Conservation (phyloP, 2,113 vertebrate species). For the Scartelaos histophorus region DNA sequence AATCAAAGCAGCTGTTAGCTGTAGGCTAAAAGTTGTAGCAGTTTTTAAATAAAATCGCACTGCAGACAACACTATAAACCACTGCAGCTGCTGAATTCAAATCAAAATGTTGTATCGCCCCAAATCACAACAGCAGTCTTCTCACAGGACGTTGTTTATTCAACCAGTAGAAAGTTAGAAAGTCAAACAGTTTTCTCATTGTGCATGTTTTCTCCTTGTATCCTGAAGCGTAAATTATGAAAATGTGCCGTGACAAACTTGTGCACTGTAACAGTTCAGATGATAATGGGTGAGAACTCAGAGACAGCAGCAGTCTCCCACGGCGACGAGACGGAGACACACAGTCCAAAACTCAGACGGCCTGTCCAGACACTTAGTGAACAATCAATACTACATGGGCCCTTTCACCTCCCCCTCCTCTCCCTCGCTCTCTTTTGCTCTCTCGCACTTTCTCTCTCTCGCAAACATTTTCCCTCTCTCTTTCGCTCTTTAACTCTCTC, state of each 20-base stretch:
- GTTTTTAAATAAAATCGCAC: too few relatives aligned
- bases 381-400: slow-evolving; percentile 70
- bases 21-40: too few relatives aligned
- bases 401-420: slow-evolving; percentile 38
- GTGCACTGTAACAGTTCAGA: background rate
- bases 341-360: slow-evolving; percentile 52
- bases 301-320: slow-evolving; percentile 29
- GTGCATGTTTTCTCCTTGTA: background rate
- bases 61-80: too few relatives aligned
- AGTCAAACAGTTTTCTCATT: too few relatives aligned
- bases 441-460: too few relatives aligned
- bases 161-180: too few relatives aligned
- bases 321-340: slow-evolving; percentile 53
- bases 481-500: slow-evolving; percentile 10
- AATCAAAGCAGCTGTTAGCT: too few relatives aligned
- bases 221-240: background rate
- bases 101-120: too few relatives aligned
- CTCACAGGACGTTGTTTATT: too few relatives aligned
- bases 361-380: slow-evolving; percentile 58
- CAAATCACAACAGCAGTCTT: too few relatives aligned
- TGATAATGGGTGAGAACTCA: slow-evolving; percentile 24
- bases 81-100: too few relatives aligned
- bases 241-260: background rate
- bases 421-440: slow-evolving; percentile 17
- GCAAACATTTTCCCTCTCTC: slow-evolving; percentile 9